Evolutionary conservation across 2,888 invertebrate species (phyloP).

Genomic region (Dioctria rufipes): DNA sequence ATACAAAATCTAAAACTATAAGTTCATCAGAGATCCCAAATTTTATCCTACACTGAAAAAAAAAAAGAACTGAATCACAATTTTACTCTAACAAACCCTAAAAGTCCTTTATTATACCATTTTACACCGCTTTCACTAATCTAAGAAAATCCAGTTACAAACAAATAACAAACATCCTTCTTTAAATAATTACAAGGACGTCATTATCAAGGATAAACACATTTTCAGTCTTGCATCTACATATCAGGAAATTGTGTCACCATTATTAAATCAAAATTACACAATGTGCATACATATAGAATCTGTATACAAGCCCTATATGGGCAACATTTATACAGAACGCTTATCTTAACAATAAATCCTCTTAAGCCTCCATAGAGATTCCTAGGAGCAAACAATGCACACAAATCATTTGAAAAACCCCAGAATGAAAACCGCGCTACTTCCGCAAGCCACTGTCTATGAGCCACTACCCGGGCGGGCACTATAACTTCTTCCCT

Average conservation of each 20-base stretch:
- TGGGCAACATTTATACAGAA: constrained; percentile 25
- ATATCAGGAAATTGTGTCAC: neutral
- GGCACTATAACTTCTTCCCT: constrained; percentile 24
- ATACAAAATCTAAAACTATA: no score
- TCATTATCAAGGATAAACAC: neutral
- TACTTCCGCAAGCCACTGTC: constrained; percentile 28
- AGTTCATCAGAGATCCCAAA: no score
- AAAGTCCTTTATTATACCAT: no score
- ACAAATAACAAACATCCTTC: neutral
- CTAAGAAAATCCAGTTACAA: no score
- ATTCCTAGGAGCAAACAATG: constrained; percentile 55
- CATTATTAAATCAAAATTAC: neutral
- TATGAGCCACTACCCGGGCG: constrained; percentile 11
- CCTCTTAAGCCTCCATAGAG: constrained; percentile 33
- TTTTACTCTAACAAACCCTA: no score
- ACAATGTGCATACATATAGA: neutral
- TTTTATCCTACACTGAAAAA: no score
- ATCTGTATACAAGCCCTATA: neutral
- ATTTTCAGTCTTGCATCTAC: neutral
- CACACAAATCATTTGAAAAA: constrained; percentile 55
- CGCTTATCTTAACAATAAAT: constrained; percentile 37
- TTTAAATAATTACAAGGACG: neutral
- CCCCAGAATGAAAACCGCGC: constrained; percentile 41
- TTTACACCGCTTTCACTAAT: no score
- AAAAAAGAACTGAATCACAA: no score